Evolutionary conservation across 1,140 invertebrate genomes (phyloP).

Genomic region (Temnothorax nylanderi): DNA sequence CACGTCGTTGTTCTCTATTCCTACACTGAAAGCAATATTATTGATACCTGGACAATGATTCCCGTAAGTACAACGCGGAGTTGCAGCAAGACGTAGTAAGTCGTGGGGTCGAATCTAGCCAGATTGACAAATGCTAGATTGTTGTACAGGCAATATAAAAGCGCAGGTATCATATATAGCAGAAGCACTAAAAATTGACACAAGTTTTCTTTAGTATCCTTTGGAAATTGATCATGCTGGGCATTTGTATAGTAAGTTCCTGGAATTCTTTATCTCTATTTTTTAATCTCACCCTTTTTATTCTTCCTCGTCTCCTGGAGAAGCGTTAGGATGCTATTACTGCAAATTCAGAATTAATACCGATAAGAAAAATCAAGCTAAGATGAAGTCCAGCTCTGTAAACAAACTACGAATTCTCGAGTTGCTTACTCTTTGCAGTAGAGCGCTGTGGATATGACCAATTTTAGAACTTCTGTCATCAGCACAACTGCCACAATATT

Average conservation of each 20-base stretch:
- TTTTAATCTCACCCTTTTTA: constrained; percentile 81
- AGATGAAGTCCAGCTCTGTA: too few species aligned
- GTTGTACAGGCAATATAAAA: constrained; percentile 97
- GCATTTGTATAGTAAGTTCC: too few species aligned
- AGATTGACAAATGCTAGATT: constrained; percentile 97
- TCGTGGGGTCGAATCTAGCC: constrained; percentile 96
- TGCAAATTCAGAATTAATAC: constrained; percentile 77
- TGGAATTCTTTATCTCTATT: background rate
- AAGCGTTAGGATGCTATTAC: constrained; percentile 85
- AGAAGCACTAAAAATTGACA: constrained; percentile 87
- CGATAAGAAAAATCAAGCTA: background rate
- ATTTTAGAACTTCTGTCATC: constrained; percentile 95
- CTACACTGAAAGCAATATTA: constrained; percentile 3
- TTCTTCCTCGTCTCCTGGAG: constrained; percentile 87
- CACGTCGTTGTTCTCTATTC: too few species aligned
- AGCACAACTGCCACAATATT: constrained; percentile 95
- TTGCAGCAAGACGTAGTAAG: constrained; percentile 97
- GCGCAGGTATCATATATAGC: constrained; percentile 96
- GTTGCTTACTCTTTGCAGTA: constrained; percentile 90
- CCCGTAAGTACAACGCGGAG: constrained; percentile 97
- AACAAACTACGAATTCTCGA: background rate
- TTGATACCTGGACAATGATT: constrained; percentile 94
- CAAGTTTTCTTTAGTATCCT: constrained; percentile 20
- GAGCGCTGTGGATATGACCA: constrained; percentile 90
- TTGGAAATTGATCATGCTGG: background rate